A percentile compares a stretch with the other conserved stretches of the same genome.
phyloP scores from a whole-genome alignment of 2,888 invertebrate species.

The Spatulosminthurus flaviceps region DNA sequence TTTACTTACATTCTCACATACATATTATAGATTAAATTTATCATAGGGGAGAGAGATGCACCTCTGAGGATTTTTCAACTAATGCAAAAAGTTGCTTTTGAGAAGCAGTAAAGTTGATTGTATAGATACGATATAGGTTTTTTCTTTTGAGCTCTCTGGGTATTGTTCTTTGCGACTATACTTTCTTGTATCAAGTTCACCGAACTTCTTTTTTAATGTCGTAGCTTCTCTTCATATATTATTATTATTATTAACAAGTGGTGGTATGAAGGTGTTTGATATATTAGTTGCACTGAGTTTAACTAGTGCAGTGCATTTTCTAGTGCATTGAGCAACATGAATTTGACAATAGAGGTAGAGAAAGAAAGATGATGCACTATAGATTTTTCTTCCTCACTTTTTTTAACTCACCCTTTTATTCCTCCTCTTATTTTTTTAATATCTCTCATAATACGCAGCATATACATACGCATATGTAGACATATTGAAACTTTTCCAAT shows the following conservation, averaged over 20 bases:
- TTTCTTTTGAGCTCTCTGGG: too few relatives aligned
- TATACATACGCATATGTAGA: neutral
- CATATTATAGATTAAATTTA: too few relatives aligned
- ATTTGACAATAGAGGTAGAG: neutral
- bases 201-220: neutral
- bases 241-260: too few relatives aligned
- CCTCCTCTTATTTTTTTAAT: neutral
- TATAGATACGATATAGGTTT: too few relatives aligned
- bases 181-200: conserved; percentile 6
- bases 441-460: too few relatives aligned
- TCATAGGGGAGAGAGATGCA: too few relatives aligned
- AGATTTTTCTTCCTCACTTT: neutral
- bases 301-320: conserved; percentile 6
- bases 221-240: neutral
- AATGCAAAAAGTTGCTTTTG: too few relatives aligned
- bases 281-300: neutral
- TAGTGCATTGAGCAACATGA: neutral
- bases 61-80: too few relatives aligned
- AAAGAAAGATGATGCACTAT: neutral
- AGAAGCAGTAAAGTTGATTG: too few relatives aligned
- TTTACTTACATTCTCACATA: too few relatives aligned
- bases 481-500: neutral
- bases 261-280: neutral
- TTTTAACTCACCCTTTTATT: neutral
- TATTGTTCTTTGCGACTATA: neutral